Base-by-base conservation (phyloP, 2,797 vertebrate species). In the Anisognathus igniventris region DNA sequence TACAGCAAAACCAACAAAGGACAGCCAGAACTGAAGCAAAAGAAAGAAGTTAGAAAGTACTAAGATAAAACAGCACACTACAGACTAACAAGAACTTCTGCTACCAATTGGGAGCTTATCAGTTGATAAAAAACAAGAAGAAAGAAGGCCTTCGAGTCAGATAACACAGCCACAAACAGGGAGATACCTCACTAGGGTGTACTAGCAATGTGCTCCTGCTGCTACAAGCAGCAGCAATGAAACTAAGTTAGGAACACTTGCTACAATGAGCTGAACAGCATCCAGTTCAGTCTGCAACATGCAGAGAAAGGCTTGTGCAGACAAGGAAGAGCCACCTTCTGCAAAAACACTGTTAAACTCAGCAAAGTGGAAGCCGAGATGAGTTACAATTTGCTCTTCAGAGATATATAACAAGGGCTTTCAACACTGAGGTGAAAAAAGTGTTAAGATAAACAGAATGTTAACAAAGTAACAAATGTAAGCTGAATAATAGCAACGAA, bases 181-280 rank as follows among this genome's bases (percentile, higher is more conserved):
- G 35, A 80, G 56, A 17, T 12, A 35, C 0, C 7, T 21, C 18
- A 5, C 33, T 12, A 15, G 18, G 14, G 4, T 1, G 12, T 3
- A 61, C 15, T 23, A 61, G 51, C 6, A 53, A 24, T 0, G 6
- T 7, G 18, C 31, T 60, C 42, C 16, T 12, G 5, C 4, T 53
- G 25, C n/a, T 51, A 44, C 31, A 37, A 68, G 77, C 23, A 65
- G 54, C 31, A 44, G 50, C 54, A 51, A 20, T 12, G 31, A 48
- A 42, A 37, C 9, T 5, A 9, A 54, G 10, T 18, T 22, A 75
- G 31, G 10, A 87, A 60, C 56, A 40, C 14, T 50, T 42, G 31
- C 47, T 68, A 27, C 28, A 58, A 14, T 0, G 44, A 67, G 23
- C 25, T 33, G 33, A 73, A 45, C 7, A 6, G 8, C 4, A 2